Evolutionary conservation across 2,797 vertebrate genomes (phyloP), one percentile per base, ranked within the genome.

Genomic region (Danio jaintianensis): DNA sequence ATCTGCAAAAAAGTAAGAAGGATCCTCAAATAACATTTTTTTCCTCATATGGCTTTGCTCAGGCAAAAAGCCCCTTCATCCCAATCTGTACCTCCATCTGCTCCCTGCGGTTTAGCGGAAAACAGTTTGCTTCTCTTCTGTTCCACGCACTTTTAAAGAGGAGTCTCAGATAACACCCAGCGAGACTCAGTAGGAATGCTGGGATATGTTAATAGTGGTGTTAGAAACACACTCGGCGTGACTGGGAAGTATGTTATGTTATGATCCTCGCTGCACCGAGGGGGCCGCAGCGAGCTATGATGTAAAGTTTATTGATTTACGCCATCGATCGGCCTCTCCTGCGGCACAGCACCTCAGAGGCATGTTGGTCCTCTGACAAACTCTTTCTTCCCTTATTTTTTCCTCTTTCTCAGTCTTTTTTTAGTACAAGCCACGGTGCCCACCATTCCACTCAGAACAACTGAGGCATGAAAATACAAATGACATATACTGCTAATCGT

Each of bases 51-150:
- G 89, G 87, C 88, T 91, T 87, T 84, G 79, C 88, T 89, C 87
- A 90, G 87, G 88, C 88, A 72, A 83, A 89, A 85, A 82, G 84
- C 87, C 18, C 79, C 79, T 61, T 88, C 83, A 89, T 88, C 88
- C 63, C 90, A 91, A 91, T 92, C 91, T 91, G 91, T 69, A 86
- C 83, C 86, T 90, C 91, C 91, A 93, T 92, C 92, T 93, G 91
- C 89, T 90, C 90, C 86, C 75, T 84, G 86, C 85, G 88, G 89
- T 82, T 87, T 83, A 82, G 82, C 84, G 80, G 78, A 86, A 74
- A 52, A 74, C 76, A 61, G 62, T 78, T 84, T 76, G 70, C 52
- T 67, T 72, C 68, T 58, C 71, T 83, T 80, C 53, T 80, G 84
- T 88, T 92, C 85, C 87, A 80, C 87, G 86, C 63, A 79, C 16